Percentiles rank a stretch among this genome's conserved stretches.
phyloP scores from a whole-genome alignment of 2,113 vertebrate genomes.

The Melanotaenia duboulayi region DNA sequence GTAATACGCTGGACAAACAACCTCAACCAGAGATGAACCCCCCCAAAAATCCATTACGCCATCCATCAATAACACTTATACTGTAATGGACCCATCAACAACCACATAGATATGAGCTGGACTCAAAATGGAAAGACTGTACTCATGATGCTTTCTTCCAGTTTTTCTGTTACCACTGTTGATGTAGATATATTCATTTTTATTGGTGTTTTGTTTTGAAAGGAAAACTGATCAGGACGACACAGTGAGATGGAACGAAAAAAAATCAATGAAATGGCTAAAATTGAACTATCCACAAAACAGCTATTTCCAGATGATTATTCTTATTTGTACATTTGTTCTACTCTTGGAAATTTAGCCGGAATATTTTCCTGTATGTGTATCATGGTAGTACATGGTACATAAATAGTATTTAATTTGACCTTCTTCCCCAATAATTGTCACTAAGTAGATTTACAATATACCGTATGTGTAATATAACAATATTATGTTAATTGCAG shows the following conservation, averaged over 20 bases:
- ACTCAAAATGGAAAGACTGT: conserved; percentile 19
- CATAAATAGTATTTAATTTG: no score
- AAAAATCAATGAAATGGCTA: background rate
- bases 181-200: conserved; percentile 47
- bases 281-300: background rate
- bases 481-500: no score
- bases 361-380: no score
- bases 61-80: conserved; percentile 24
- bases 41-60: conserved; percentile 18
- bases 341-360: no score
- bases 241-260: background rate
- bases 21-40: conserved; percentile 12
- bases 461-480: no score
- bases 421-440: no score
- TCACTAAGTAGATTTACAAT: no score
- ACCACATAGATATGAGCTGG: conserved; percentile 5
- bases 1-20: conserved; percentile 21
- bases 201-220: conserved; percentile 31
- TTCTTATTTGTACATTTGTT: no score
- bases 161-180: conserved; percentile 5
- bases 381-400: no score
- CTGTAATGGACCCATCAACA: conserved; percentile 14
- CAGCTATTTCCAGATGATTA: background rate
- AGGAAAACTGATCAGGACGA: conserved; percentile 12
- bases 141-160: conserved; percentile 15